Percentiles rank a stretch among this genome's conserved stretches.
These are phyloP conservation scores for Neoniphon sammara DNA, from an alignment of 2,797 vertebrate species.

Conservation along the genomic window DNA sequence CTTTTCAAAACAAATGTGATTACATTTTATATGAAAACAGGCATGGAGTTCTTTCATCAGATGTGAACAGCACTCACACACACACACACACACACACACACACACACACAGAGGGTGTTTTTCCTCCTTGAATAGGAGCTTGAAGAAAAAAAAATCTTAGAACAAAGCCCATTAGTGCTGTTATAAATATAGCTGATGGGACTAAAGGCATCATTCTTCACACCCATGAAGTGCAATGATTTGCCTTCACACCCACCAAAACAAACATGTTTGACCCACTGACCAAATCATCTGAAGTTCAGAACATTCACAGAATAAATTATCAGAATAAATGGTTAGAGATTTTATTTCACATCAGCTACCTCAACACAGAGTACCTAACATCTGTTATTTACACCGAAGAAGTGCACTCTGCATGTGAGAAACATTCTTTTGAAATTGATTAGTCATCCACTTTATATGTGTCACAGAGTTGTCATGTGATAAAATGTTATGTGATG, in stretches of 20 bases:
- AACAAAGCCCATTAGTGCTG: conserved; percentile 1
- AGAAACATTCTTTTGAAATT: not conserved
- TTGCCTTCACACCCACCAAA: conserved; percentile 4
- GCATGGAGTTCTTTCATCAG: not conserved
- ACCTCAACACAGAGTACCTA: not conserved
- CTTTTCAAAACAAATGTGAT: not conserved
- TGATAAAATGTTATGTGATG: conserved; percentile 19
- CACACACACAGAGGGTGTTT: not conserved
- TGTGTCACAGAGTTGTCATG: not conserved
- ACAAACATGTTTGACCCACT: conserved; percentile 15
- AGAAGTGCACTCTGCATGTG: conserved; percentile 6
- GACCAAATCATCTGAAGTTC: conserved; percentile 5
- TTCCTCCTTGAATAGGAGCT: conserved; percentile 5
- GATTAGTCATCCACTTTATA: conserved; percentile 5
- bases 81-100: not conserved
- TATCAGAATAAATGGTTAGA: not conserved
- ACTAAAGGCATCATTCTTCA: conserved; percentile 35
- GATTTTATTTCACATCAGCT: not conserved
- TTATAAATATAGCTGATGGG: not conserved
- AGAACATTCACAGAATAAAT: not conserved
- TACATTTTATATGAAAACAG: not conserved
- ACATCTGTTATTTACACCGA: not conserved
- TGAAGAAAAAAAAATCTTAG: not conserved
- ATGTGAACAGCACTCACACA: not conserved
- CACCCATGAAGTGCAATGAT: not conserved